phyloP scores from a whole-genome alignment of 2,113 vertebrate species.

The Atherinomorus stipes region DNA sequence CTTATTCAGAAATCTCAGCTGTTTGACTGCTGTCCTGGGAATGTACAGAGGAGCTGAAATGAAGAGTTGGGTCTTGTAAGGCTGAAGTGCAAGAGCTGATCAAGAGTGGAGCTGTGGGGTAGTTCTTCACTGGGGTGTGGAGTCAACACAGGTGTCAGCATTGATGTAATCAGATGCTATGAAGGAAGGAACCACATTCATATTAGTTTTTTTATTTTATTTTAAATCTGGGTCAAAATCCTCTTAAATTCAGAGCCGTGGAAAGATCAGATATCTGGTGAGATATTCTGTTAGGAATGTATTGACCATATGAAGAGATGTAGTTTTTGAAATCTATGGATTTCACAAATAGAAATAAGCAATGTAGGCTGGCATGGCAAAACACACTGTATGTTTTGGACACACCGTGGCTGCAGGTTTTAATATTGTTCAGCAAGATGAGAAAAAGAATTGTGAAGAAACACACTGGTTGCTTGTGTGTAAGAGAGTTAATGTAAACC shows the following conservation, averaged over 20 bases:
- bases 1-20: conserved; percentile 48
- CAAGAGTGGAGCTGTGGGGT: neutral
- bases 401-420: neutral
- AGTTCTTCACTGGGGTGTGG: neutral
- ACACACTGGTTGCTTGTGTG: conserved; percentile 15
- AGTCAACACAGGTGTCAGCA: conserved; percentile 48
- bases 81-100: conserved; percentile 3
- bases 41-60: conserved; percentile 8
- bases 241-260: conserved; percentile 26
- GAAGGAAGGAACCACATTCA: conserved; percentile 14
- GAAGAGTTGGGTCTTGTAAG: neutral
- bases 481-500: conserved; percentile 31
- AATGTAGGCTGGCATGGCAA: neutral
- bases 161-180: conserved; percentile 5
- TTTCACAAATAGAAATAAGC: conserved; percentile 11
- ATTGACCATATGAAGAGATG: neutral
- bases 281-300: conserved; percentile 27
- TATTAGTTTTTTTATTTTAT: neutral
- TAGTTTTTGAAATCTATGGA: neutral
- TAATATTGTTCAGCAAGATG: neutral
- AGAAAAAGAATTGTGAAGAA: neutral
- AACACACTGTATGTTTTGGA: conserved; percentile 15
- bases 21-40: conserved; percentile 25
- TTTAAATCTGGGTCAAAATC: conserved; percentile 38
- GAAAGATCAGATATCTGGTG: conserved; percentile 20